phyloP scores from a whole-genome alignment of 2,888 invertebrate genomes.

The Dryobota labecula region DNA sequence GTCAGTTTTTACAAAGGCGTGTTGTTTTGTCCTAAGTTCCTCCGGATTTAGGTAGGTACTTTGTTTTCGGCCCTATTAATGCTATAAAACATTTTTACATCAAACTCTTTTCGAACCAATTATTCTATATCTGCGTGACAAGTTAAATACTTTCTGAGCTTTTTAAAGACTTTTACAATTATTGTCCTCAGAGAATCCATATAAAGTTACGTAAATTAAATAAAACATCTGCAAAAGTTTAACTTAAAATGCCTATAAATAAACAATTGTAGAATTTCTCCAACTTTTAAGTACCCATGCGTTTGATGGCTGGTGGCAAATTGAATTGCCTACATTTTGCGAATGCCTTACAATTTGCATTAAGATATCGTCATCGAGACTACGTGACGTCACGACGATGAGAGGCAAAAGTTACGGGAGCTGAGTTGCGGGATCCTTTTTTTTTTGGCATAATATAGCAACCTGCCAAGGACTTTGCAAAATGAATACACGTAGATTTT shows the following conservation, averaged over 20 bases:
- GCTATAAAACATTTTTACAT: not conserved
- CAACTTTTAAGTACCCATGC: conserved; percentile 57
- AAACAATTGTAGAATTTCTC: conserved; percentile 50
- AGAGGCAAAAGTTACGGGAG: conserved; percentile 3
- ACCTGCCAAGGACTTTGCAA: not conserved
- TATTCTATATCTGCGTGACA: conserved; percentile 14
- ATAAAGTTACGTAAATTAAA: conserved; percentile 23
- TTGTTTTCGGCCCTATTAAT: not conserved
- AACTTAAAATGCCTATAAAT: conserved; percentile 32
- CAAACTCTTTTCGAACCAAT: not conserved
- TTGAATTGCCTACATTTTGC: conserved; percentile 59
- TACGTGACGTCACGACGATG: conserved; percentile 23
- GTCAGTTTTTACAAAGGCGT: not conserved
- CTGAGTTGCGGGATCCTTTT: not conserved
- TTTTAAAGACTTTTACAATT: conserved; percentile 4
- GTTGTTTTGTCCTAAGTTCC: not conserved
- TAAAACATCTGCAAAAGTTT: conserved; percentile 31
- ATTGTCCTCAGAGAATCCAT: conserved; percentile 11
- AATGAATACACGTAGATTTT: conserved; percentile 9
- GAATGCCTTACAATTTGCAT: conserved; percentile 57
- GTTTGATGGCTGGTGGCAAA: conserved; percentile 51
- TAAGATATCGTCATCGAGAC: conserved; percentile 45
- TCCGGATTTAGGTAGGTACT: not conserved
- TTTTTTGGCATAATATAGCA: conserved; percentile 23
- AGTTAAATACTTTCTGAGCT: not conserved